A percentile compares a stretch with the other conserved stretches of the same genome.
Conservation (phyloP, 2,888 invertebrate species). For the Meiosimyza decipiens region DNA sequence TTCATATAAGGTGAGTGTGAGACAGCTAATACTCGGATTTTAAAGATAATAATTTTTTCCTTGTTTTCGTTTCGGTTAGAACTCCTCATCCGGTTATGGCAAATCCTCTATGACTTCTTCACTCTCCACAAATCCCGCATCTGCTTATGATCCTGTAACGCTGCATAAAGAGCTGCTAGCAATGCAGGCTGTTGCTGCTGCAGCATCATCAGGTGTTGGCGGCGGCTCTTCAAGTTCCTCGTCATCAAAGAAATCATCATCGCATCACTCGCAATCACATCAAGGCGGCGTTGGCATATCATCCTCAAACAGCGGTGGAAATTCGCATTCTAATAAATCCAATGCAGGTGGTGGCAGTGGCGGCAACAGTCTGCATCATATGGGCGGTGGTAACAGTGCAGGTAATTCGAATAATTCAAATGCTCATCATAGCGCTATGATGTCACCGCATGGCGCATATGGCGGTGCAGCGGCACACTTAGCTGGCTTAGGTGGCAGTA, state of each 20-base stretch:
- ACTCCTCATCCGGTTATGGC: conserved; percentile 61
- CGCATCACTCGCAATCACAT: conserved; percentile 45
- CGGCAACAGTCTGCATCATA: conserved; percentile 42
- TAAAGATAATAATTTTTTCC: background rate
- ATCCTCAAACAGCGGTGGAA: conserved; percentile 37
- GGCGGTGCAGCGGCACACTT: conserved; percentile 28
- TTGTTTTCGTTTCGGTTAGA: conserved; percentile 50
- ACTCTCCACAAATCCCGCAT: conserved; percentile 59
- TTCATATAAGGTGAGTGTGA: conserved; percentile 25
- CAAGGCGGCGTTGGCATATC: conserved; percentile 40
- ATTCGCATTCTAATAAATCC: conserved; percentile 22
- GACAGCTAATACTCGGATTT: background rate
- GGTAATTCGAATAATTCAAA: conserved; percentile 39
- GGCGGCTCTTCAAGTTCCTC: conserved; percentile 45
- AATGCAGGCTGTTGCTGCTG: conserved; percentile 67
- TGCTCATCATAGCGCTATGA: conserved; percentile 48
- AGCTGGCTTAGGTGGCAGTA: conserved; percentile 37
- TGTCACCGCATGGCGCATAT: conserved; percentile 57
- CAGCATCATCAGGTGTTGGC: conserved; percentile 56
- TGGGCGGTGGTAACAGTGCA: conserved; percentile 39
- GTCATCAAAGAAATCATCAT: conserved; percentile 52
- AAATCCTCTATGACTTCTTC: conserved; percentile 60
- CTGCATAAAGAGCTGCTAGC: conserved; percentile 67
- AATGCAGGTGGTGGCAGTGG: conserved; percentile 16
- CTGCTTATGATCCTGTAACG: conserved; percentile 65